Evolutionary conservation across 2,797 vertebrate genomes (phyloP), one percentile per base, ranked within the genome.

Genomic region (Pelochelys cantorii): DNA sequence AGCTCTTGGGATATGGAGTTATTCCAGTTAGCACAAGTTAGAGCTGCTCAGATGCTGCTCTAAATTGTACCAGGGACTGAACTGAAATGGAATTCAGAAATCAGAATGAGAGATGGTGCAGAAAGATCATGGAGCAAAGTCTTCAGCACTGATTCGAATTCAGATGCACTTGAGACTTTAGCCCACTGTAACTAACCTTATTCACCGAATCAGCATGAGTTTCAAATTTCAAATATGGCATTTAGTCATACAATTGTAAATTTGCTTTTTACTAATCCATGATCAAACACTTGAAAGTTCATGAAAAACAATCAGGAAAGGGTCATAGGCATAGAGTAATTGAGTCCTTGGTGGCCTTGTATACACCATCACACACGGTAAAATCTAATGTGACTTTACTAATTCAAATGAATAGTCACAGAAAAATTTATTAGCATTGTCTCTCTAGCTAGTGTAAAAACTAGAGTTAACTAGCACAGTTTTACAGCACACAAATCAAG

Each of bases 241-340:
- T 95, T 95, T 94, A 88, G 96, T 95, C 94, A 95, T 95, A 96
- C 86, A 93, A 96, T 94, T 96, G 95, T 87, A 96, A 91, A 93
- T 95, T 95, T 68, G 94, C 96, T 96, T 96, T 96, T 95, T 96
- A 82, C 88, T 97, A 96, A 97, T 96, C 96, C 94, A 90, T 97
- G 96, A 91, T 96, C 96, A 96, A 97, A 96, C 93, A 96, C 95
- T 97, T 95, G 95, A 96, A 97, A 95, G 95, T 96, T 96, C 95
- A 97, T 97, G 94, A 96, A 96, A 97, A 96, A 95, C 96, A 96
- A 97, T 96, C 93, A 97, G 17, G 85, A 96, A 95, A 92, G 93
- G 96, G 96, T 97, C 94, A 96, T 92, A 97, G 96, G 96, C 94
- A 97, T 87, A n/a, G 8, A 20, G 18, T 71, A 37, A 34, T 11